Evolutionary conservation across 2,888 invertebrate species (phyloP).

Genomic region (Lochmaea capreae): DNA sequence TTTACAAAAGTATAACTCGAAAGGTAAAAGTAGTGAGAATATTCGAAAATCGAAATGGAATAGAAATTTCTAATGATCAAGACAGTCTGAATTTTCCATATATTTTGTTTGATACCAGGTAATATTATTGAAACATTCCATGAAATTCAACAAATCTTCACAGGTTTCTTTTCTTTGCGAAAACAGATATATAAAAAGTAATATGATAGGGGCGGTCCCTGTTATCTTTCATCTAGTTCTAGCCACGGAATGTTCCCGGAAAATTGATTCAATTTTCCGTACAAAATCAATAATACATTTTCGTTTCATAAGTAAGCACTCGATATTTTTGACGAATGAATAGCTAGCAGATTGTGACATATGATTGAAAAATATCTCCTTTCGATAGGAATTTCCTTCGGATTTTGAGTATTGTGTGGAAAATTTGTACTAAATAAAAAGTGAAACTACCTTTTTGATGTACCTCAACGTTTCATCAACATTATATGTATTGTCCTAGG

Average conservation of each 20-base stretch:
- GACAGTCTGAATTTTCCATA: not conserved
- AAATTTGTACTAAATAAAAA: not conserved
- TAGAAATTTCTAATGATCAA: no score
- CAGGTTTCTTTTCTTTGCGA: not conserved
- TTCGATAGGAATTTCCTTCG: not conserved
- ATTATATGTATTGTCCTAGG: no score
- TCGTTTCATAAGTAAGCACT: not conserved
- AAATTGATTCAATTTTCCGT: not conserved
- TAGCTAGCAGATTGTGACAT: not conserved
- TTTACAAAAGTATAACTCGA: no score
- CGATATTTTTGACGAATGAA: conserved; percentile 3
- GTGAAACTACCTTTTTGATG: no score
- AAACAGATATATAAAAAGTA: not conserved
- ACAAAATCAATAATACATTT: not conserved
- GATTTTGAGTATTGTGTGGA: not conserved
- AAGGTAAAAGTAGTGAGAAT: no score
- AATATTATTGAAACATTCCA: not conserved
- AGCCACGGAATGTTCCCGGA: not conserved
- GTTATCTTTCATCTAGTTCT: not conserved
- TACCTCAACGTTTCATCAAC: no score
- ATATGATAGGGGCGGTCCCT: not conserved
- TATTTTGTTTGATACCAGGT: not conserved
- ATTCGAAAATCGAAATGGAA: no score
- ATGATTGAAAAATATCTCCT: not conserved
- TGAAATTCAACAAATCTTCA: not conserved